Base-by-base conservation (phyloP, 2,888 invertebrate genomes). In the Brachypterus glaber region DNA sequence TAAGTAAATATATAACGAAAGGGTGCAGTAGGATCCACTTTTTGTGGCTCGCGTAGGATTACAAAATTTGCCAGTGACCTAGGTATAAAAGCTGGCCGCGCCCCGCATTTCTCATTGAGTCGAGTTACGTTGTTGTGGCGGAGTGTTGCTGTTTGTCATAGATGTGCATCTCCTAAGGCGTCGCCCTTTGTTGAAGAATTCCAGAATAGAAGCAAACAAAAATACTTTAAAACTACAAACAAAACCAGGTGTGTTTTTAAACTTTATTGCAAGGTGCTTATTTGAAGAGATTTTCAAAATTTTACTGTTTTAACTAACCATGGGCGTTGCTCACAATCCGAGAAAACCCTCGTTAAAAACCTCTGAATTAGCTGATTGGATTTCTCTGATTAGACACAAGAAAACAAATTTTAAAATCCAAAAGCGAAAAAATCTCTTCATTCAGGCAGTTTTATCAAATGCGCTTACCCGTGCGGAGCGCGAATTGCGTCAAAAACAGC, bases 361-460 rank as follows among this genome's bases (percentile, higher is more conserved):
- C 21, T 70, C 69, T 60, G 71, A 73, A 58, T 64, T 76, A 48
- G 65, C 68, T 52, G 70, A 73, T 51, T 79, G 79, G 79, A 79
- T 79, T 56, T 70, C 68, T 41, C 69, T 71, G 68, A 72, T 79
- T 51, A 74, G 73, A 64, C 67, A 62, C 59, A 79, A 79, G 68
- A 76, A 76, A 56, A 55, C 64, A 46, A 68, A 62, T 52, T 71
- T 71, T 52, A 71, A 72, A 61, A 68, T 69, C 54, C 72, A 68
- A 64, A 71, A 69, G 55, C 73, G 70, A 50, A 73, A 73, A 53
- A 72, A 79, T 60, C 63, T 78, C 46, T 70, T 78, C 50, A 66
- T 77, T 50, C 75, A 79, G 62, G 79, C 79, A 50, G 72, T 80
- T 53, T 68, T 80, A 57, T 70, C 73, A 48, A 67, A 69, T 55